Percentiles rank a stretch among this genome's conserved stretches.
Conservation (phyloP, 2,113 vertebrate genomes). For the Lycaon pictus region DNA sequence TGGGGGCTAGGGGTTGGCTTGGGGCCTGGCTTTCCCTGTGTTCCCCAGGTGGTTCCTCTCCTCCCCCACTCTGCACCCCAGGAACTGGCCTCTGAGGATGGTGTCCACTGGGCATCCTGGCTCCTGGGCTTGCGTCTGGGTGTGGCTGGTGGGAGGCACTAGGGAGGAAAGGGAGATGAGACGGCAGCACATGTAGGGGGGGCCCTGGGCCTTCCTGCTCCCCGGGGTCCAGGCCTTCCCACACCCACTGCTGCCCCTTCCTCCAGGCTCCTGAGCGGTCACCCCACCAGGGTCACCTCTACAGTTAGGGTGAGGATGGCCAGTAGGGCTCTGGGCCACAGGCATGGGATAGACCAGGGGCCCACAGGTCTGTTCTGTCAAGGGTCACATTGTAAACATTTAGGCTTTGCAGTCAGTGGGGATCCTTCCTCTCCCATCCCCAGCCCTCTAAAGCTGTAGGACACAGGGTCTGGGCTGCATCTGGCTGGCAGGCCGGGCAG, state of each 20-base stretch:
- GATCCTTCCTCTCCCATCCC: rapidly evolving
- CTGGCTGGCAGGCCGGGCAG: no score
- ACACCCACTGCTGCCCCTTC: neutral
- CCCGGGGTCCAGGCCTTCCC: neutral
- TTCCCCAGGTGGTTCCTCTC: rapidly evolving
- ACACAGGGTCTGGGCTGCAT: neutral
- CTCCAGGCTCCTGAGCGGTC: neutral
- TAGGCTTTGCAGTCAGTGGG: neutral
- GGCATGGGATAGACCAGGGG: neutral
- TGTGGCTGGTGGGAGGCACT: neutral
- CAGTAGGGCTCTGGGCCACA: rapidly evolving
- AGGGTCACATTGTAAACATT: neutral
- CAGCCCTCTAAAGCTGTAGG: no score
- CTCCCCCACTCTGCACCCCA: neutral
- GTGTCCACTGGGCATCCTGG: rapidly evolving
- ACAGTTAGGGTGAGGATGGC: rapidly evolving
- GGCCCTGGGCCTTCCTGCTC: neutral
- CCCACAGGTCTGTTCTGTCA: neutral
- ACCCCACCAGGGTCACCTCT: neutral
- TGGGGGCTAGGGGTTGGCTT: rapidly evolving
- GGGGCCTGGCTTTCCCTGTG: neutral
- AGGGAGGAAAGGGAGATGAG: neutral
- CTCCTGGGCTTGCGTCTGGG: neutral
- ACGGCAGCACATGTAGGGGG: rapidly evolving
- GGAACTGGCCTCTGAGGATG: neutral